phyloP scores from a whole-genome alignment of 2,888 invertebrate species.

The Brassicogethes aeneus region DNA sequence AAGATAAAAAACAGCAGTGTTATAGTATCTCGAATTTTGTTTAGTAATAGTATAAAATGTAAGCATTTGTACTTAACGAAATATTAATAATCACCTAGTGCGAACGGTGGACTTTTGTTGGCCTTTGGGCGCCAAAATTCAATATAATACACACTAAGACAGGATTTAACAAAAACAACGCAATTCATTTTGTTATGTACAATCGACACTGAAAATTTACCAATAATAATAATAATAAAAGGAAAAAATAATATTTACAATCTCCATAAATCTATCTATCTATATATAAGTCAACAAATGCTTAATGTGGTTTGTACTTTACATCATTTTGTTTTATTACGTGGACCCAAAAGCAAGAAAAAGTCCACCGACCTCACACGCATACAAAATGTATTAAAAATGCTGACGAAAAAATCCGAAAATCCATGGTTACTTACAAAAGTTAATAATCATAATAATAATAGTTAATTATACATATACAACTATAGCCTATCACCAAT shows the following conservation, averaged over 20 bases:
- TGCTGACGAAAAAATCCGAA: slow-evolving; percentile 22
- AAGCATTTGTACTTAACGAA: slow-evolving; percentile 24
- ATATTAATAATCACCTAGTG: slow-evolving; percentile 23
- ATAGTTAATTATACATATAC: slow-evolving; percentile 32
- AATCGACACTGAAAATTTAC: slow-evolving; percentile 7
- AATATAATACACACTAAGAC: neutral
- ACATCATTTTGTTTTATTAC: slow-evolving; percentile 8
- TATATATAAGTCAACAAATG: slow-evolving; percentile 3
- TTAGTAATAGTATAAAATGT: slow-evolving; percentile 7
- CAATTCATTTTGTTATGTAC: neutral
- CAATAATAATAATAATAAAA: slow-evolving; percentile 4
- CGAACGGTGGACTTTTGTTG: slow-evolving; percentile 16
- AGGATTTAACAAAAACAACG: neutral
- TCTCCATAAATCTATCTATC: slow-evolving; percentile 1
- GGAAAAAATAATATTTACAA: slow-evolving; percentile 15
- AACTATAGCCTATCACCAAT: slow-evolving; percentile 38
- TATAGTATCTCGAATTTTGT: no score
- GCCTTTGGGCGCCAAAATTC: slow-evolving; percentile 8
- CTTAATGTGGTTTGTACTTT: slow-evolving; percentile 20
- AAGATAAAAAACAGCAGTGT: slow-evolving; percentile 26
- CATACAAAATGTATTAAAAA: slow-evolving; percentile 4
- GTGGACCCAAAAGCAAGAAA: no score
- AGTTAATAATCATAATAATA: no score
- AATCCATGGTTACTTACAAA: slow-evolving; percentile 30
- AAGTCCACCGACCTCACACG: neutral